Conservation (phyloP, 2,113 vertebrate genomes). For the Loxodonta africana region DNA sequence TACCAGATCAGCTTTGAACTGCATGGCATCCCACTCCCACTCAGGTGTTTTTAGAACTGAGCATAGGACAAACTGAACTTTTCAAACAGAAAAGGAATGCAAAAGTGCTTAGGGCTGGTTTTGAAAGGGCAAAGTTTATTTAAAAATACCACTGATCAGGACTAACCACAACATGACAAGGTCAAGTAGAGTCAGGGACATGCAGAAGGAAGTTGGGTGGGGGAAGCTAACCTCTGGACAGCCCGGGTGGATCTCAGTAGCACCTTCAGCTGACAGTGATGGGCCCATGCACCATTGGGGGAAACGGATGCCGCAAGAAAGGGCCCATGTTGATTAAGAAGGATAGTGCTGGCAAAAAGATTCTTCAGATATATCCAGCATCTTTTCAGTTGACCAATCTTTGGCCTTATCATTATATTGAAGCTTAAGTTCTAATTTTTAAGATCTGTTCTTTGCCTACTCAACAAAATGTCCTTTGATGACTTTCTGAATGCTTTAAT, state of each 20-base stretch:
- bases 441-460: background rate
- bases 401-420: background rate
- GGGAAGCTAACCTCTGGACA: background rate
- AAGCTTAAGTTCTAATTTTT: background rate
- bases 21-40: constrained; percentile 8
- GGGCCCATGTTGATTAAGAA: background rate
- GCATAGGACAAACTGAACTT: constrained; percentile 69
- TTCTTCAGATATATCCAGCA: background rate
- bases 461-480: constrained; percentile 39
- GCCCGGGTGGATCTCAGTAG: background rate
- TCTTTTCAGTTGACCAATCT: constrained; percentile 22
- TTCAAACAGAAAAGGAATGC: constrained; percentile 68
- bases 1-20: constrained; percentile 38
- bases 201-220: background rate
- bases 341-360: background rate
- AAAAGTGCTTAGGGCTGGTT: constrained; percentile 66
- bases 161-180: constrained; percentile 62
- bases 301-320: background rate
- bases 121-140: constrained; percentile 81
- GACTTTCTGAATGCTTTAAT: background rate
- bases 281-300: background rate
- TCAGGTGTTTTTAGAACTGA: constrained; percentile 67
- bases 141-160: constrained; percentile 72
- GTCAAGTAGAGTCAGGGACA: background rate
- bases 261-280: background rate